A percentile compares a stretch with the other conserved stretches of the same genome.
Evolutionary conservation across 1,140 invertebrate species (phyloP).

Genomic region (Lethrus apterus): DNA sequence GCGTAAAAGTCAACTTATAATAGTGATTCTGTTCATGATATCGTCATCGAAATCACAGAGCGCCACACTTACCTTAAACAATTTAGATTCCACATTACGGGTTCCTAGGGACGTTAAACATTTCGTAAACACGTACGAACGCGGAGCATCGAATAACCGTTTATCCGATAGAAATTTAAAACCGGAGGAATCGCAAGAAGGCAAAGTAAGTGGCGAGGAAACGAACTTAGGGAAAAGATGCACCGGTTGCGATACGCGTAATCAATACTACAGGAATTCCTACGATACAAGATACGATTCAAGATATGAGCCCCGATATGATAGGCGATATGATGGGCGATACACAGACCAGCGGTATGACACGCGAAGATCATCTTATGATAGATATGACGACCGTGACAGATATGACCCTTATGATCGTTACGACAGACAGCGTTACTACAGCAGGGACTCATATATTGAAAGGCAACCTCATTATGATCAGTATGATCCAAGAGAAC

Average conservation of each 20-base stretch:
- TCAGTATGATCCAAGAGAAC: not conserved
- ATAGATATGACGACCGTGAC: not conserved
- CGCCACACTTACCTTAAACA: no score
- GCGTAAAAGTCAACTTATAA: no score
- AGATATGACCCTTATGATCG: conserved; percentile 10
- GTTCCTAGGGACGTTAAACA: no score
- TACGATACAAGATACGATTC: not conserved
- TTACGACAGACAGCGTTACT: conserved; percentile 7
- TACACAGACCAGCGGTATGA: conserved; percentile 3
- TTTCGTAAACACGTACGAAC: no score
- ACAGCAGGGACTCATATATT: conserved; percentile 4
- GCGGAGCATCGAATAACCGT: no score
- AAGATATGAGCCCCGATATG: conserved; percentile 1
- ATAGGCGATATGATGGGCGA: conserved; percentile 5
- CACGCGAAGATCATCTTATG: not conserved
- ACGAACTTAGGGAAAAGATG: conserved; percentile 2
- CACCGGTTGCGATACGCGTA: not conserved
- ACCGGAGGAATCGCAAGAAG: conserved; percentile 10
- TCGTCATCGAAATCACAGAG: no score
- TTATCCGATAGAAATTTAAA: no score
- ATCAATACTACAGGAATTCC: not conserved
- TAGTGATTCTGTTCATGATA: no score
- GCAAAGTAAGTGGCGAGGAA: not conserved
- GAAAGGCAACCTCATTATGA: not conserved
- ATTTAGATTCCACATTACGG: no score